These are phyloP conservation scores for Pocillopora damicornis DNA, from an alignment of 64 coral and sea anemone species.

Conservation along the genomic window DNA sequence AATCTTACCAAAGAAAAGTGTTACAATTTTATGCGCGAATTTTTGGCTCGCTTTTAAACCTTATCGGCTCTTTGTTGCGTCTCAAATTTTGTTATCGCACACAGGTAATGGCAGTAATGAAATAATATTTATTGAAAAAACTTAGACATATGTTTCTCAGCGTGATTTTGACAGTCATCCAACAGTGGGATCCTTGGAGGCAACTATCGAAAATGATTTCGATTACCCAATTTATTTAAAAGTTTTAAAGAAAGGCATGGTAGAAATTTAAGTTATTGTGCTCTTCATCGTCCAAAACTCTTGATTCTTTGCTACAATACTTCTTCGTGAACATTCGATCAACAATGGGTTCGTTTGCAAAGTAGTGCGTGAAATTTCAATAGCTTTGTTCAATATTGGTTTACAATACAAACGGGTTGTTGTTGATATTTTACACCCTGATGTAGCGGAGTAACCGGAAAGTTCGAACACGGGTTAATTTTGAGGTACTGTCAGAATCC, in stretches of 20 bases:
- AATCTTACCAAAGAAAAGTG: neutral
- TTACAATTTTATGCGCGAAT: neutral
- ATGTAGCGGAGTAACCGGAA: too few species aligned
- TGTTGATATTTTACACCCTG: too few species aligned
- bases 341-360: neutral
- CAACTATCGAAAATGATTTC: neutral
- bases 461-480: too few species aligned
- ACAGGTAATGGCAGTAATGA: neutral
- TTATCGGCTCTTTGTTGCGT: neutral
- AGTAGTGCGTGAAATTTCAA: slow-evolving; percentile 2
- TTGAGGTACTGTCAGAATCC: too few species aligned
- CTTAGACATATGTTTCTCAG: neutral
- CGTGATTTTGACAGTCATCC: neutral
- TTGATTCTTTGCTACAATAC: neutral
- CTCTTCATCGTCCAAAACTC: neutral
- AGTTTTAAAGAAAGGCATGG: neutral
- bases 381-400: neutral
- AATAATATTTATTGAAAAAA: neutral
- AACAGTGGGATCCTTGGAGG: neutral
- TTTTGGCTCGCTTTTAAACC: neutral
- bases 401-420: neutral
- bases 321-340: slow-evolving; percentile 9
- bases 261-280: neutral
- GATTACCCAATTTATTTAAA: neutral
- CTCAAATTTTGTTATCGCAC: neutral